These are phyloP conservation scores for Aphaenogaster ashmeadi DNA, from an alignment of 1,140 invertebrate species.

Conservation along the genomic window DNA sequence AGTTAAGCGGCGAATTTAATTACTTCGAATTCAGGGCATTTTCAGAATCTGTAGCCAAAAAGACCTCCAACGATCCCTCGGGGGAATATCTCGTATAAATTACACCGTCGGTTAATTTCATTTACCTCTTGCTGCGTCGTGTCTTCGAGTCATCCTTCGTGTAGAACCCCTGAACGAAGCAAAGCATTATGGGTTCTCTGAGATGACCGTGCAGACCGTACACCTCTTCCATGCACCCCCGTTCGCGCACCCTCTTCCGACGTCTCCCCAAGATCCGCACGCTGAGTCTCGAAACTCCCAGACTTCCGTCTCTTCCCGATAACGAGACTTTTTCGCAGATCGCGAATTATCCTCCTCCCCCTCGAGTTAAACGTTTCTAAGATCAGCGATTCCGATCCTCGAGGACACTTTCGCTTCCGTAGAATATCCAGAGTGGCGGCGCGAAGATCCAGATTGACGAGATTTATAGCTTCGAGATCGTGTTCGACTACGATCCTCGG, in stretches of 20 bases:
- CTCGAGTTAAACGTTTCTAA: background rate
- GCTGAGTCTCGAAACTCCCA: background rate
- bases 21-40: background rate
- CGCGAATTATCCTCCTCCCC: background rate
- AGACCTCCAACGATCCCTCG: background rate
- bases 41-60: background rate
- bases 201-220: constrained; percentile 64
- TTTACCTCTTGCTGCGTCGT: constrained; percentile 82
- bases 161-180: constrained; percentile 83
- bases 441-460: background rate
- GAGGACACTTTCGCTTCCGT: background rate
- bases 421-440: background rate
- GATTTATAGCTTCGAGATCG: background rate
- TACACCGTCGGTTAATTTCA: background rate
- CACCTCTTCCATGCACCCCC: constrained; percentile 79
- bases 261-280: background rate
- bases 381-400: background rate
- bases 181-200: constrained; percentile 83
- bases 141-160: constrained; percentile 81
- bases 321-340: background rate
- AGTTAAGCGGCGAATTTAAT: background rate
- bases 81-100: background rate
- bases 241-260: constrained; percentile 9
- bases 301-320: background rate
- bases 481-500: background rate